Conservation (phyloP, 2,888 invertebrate genomes). For the Polylopha cassiicola region DNA sequence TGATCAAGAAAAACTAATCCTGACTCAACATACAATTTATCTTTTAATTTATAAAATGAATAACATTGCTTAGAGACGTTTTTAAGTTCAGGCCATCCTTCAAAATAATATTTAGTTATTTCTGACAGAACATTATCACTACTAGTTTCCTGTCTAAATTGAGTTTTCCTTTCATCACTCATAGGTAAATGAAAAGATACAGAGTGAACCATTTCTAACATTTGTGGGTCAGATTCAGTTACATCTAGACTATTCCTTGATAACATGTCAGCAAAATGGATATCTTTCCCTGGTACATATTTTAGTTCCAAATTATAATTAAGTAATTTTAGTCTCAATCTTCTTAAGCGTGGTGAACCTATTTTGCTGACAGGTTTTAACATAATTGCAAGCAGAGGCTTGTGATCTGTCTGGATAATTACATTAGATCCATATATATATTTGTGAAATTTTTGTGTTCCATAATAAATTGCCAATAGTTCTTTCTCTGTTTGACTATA, state of each 20-base stretch:
- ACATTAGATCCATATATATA: slow-evolving; percentile 13
- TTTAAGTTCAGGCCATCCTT: slow-evolving; percentile 15
- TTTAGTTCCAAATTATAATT: slow-evolving; percentile 2
- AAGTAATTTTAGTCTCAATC: slow-evolving; percentile 6
- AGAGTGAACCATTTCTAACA: slow-evolving; percentile 21
- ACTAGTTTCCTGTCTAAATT: slow-evolving; percentile 9
- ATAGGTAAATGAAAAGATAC: slow-evolving; percentile 19
- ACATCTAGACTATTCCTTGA: slow-evolving; percentile 16
- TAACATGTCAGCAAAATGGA: slow-evolving; percentile 14
- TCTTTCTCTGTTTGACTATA: slow-evolving; percentile 19
- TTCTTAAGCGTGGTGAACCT: slow-evolving; percentile 1
- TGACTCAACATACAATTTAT: slow-evolving; percentile 14
- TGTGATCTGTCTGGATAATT: slow-evolving; percentile 14
- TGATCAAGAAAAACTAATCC: slow-evolving; percentile 13
- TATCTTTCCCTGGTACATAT: slow-evolving; percentile 4
- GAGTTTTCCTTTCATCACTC: slow-evolving; percentile 16
- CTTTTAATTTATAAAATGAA: slow-evolving; percentile 11
- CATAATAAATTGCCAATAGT: slow-evolving; percentile 12
- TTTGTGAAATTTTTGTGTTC: slow-evolving; percentile 12
- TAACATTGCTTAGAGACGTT: slow-evolving; percentile 8
- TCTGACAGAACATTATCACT: slow-evolving; percentile 4
- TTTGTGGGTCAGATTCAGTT: slow-evolving; percentile 17
- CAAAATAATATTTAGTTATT: slow-evolving; percentile 12
- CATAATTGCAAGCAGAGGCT: slow-evolving; percentile 9
- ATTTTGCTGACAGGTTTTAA: slow-evolving; percentile 5